Evolutionary conservation across 2,888 invertebrate species (phyloP).

Genomic region (Aphidoletes aphidimyza): DNA sequence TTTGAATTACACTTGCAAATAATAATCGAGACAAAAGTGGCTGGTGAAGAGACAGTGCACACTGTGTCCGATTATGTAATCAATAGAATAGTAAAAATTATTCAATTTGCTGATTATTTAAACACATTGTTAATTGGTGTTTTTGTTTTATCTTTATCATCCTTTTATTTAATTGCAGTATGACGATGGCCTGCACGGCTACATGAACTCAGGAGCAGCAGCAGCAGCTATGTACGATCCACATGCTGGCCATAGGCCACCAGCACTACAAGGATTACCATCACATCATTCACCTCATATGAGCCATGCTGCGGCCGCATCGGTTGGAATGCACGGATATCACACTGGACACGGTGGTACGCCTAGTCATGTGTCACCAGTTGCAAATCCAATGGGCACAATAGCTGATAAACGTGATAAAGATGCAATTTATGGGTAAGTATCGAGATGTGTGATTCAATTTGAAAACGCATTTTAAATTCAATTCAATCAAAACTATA

Average conservation of each 20-base stretch:
- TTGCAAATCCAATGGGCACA: constrained; percentile 85
- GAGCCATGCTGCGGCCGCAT: constrained; percentile 76
- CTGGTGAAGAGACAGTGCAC: neutral
- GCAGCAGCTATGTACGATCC: constrained; percentile 79
- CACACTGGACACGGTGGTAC: constrained; percentile 69
- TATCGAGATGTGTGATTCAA: constrained; percentile 60
- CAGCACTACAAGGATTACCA: constrained; percentile 71
- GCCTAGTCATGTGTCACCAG: constrained; percentile 84
- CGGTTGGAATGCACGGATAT: constrained; percentile 72
- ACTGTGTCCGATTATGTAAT: constrained; percentile 11
- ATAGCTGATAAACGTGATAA: constrained; percentile 95
- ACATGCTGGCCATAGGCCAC: constrained; percentile 74
- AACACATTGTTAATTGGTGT: constrained; percentile 26
- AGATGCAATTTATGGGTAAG: constrained; percentile 99
- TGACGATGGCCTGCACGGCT: constrained; percentile 93
- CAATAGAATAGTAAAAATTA: neutral
- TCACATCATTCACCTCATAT: constrained; percentile 85
- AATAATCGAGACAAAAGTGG: constrained; percentile 13
- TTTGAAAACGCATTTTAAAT: no score
- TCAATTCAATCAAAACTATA: no score
- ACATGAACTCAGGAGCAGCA: constrained; percentile 79
- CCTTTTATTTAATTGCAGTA: constrained; percentile 79
- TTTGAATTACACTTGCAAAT: constrained; percentile 20
- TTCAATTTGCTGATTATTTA: neutral
- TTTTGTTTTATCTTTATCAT: constrained; percentile 57